Evolutionary conservation across 2,113 vertebrate genomes (phyloP), one percentile per base, ranked within the genome.

Genomic region (Chloebia gouldiae): DNA sequence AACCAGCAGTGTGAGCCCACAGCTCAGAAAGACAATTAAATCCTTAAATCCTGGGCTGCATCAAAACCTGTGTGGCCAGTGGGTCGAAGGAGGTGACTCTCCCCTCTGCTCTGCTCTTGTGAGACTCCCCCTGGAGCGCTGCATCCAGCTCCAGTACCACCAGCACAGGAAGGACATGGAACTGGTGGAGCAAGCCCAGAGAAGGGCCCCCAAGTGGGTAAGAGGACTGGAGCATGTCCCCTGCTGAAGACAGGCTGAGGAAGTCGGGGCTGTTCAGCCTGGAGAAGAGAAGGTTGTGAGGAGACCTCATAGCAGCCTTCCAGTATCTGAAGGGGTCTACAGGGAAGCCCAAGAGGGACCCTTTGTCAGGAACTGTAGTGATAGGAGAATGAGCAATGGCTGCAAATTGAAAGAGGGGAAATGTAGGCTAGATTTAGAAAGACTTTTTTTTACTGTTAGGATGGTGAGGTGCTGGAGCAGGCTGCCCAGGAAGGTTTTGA

Each of bases 11-110:
- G 40, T 56, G 65, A 56, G 13, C 42, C 30, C 7, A 4, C 14
- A 64, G 75, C 49, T n/a, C 42, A 63, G 49, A 88, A 49, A 57
- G 17, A 15, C 25, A 33, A 24, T 1, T 31, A 18, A 66, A 59
- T 33, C 31, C 53, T 1, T 25, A 21, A 70, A 64, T 33, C 31
- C 42, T 64, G 66, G 49, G 21, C 30, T 49, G 17, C 35, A 49
- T 31, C 35, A n/a, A 56, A 50, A 73, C 7, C 27, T 44, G 35
- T 0, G 0, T 15, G 59, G 42, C 11, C 66, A 31, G 11, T 14
- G 51, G 35, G n/a, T 10, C 1, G 0, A 13, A 69, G 39, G 35
- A 27, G 30, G 17, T 31, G 76, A 49, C 49, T 71, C 40, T 56
- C 3, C 2, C 7, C 35, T 64, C 30, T 56, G 3, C 40, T 35